phyloP scores from a whole-genome alignment of 2,113 vertebrate genomes.

The Gadus chalcogrammus region DNA sequence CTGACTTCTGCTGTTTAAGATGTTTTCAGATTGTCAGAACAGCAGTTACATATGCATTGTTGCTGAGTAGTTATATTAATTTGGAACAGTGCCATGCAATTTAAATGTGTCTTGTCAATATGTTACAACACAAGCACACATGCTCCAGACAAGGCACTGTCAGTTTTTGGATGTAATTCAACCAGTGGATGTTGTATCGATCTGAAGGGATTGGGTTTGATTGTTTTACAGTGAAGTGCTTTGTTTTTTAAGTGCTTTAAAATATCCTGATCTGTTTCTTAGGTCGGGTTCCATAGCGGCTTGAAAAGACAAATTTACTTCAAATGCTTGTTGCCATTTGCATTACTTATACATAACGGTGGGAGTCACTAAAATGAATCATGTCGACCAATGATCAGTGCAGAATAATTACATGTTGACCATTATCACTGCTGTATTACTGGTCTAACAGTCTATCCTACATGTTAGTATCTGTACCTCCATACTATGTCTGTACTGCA shows the following conservation, averaged over 20 bases:
- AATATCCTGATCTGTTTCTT: not conserved
- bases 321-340: no score
- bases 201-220: conserved; percentile 27
- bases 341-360: no score
- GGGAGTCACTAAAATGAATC: no score
- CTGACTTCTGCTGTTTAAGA: conserved; percentile 10
- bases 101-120: conserved; percentile 30
- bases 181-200: conserved; percentile 30
- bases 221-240: conserved; percentile 55
- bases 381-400: no score
- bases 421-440: no score
- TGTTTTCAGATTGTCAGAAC: conserved; percentile 30
- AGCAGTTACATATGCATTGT: conserved; percentile 32
- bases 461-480: no score
- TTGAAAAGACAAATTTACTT: no score
- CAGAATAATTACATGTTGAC: no score
- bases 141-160: conserved; percentile 36
- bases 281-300: not conserved
- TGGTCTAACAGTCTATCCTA: no score
- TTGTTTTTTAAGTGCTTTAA: conserved; percentile 56
- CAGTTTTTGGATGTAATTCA: conserved; percentile 31
- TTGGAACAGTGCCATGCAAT: conserved; percentile 25
- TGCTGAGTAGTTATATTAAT: conserved; percentile 18
- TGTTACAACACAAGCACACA: conserved; percentile 33
- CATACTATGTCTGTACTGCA: not conserved